A percentile compares a stretch with the other conserved stretches of the same genome.
Conservation (phyloP, 2,888 invertebrate genomes). For the Tridacna gigas region DNA sequence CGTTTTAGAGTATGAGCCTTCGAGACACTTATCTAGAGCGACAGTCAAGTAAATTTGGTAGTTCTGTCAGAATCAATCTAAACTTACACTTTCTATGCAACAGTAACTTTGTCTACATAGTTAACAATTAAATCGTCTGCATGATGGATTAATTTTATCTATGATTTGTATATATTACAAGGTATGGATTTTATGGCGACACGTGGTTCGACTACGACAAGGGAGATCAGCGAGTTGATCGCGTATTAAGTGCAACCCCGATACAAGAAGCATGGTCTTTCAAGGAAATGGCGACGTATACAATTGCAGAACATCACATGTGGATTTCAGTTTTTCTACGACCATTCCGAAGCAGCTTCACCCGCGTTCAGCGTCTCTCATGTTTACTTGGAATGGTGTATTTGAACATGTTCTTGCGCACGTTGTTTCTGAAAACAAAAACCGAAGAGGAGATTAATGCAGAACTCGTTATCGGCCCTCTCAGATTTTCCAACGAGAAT, state of each 20-base stretch:
- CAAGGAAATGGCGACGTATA: constrained; percentile 82
- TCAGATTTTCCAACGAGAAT: constrained; percentile 71
- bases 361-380: constrained; percentile 79
- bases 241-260: constrained; percentile 83
- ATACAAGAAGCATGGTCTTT: constrained; percentile 83
- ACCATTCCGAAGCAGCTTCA: constrained; percentile 84
- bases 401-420: constrained; percentile 74
- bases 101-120: too few species aligned
- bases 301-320: constrained; percentile 84
- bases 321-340: constrained; percentile 85
- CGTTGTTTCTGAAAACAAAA: constrained; percentile 65
- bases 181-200: constrained; percentile 79
- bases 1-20: too few species aligned
- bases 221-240: constrained; percentile 84
- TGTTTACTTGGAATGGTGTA: constrained; percentile 74
- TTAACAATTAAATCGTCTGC: too few species aligned
- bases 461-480: constrained; percentile 14
- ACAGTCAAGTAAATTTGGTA: too few species aligned
- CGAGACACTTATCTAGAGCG: too few species aligned
- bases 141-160: too few species aligned
- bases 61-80: too few species aligned
- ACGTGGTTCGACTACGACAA: constrained; percentile 84
- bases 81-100: too few species aligned
- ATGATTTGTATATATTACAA: constrained; percentile 35
- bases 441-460: constrained; percentile 37